These are phyloP conservation scores for Crematogaster levior DNA, from an alignment of 2,888 invertebrate species.

Conservation along the genomic window DNA sequence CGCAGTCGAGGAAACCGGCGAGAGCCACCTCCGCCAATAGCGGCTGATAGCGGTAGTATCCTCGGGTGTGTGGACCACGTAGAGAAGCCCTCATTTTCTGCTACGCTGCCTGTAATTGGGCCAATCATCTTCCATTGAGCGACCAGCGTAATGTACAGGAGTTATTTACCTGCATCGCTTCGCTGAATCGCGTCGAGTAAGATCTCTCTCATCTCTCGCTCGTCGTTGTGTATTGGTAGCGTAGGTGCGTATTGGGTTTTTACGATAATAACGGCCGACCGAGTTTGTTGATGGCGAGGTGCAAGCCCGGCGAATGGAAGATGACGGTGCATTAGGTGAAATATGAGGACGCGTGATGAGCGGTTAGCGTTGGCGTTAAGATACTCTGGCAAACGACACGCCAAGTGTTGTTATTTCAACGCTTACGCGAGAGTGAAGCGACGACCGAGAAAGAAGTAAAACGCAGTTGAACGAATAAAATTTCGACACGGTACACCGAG, in stretches of 20 bases:
- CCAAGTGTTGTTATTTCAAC: constrained; percentile 30
- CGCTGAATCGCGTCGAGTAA: constrained; percentile 56
- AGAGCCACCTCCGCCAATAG: constrained; percentile 48
- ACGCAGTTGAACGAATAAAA: constrained; percentile 29
- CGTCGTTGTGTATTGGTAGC: constrained; percentile 22
- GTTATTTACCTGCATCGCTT: constrained; percentile 69
- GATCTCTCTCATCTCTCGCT: constrained; percentile 48
- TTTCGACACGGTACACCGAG: background rate
- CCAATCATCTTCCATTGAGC: constrained; percentile 80
- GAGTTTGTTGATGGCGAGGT: constrained; percentile 60
- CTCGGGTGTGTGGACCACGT: constrained; percentile 52
- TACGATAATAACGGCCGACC: constrained; percentile 58
- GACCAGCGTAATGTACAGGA: constrained; percentile 57
- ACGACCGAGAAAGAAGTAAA: background rate
- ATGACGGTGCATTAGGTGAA: constrained; percentile 59
- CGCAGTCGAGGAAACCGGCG: constrained; percentile 55
- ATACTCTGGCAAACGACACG: constrained; percentile 42
- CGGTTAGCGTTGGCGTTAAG: constrained; percentile 52
- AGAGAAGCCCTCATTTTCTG: constrained; percentile 78
- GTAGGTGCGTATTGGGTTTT: constrained; percentile 41
- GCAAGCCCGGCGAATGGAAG: constrained; percentile 56
- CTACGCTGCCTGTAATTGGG: constrained; percentile 81
- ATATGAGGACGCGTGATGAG: constrained; percentile 54
- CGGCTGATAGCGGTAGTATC: constrained; percentile 42
- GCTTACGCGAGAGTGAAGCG: background rate